These are phyloP conservation scores for Onychostruthus taczanowskii DNA, from an alignment of 2,113 vertebrate species.

Conservation along the genomic window DNA sequence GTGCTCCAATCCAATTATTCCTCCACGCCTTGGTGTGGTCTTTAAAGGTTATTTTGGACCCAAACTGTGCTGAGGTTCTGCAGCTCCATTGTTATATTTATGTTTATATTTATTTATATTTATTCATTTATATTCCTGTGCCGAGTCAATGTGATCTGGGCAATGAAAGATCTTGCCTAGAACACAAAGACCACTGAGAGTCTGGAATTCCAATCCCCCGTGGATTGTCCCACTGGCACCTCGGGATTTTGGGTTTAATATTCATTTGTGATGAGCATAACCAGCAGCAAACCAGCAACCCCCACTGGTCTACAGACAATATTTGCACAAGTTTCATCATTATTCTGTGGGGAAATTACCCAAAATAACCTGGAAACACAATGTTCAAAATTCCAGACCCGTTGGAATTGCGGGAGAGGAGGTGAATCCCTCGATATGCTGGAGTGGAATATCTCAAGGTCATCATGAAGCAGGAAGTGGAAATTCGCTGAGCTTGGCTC, in stretches of 20 bases:
- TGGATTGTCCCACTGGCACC: accelerated
- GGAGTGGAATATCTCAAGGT: not conserved
- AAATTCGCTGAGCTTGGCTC: not conserved
- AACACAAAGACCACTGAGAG: too few species aligned
- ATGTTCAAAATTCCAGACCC: not conserved
- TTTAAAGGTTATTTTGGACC: not conserved
- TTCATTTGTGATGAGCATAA: not conserved
- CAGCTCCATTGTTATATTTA: too few species aligned
- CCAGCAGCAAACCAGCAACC: not conserved
- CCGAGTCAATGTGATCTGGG: not conserved
- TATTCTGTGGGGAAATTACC: not conserved
- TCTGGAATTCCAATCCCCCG: not conserved
- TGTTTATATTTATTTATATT: not conserved
- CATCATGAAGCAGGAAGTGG: not conserved
- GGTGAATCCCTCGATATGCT: accelerated
- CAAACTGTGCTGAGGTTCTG: not conserved
- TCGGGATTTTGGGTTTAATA: not conserved
- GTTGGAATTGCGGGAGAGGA: not conserved
- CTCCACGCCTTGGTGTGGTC: accelerated
- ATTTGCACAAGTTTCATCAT: not conserved
- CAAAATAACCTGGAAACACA: not conserved
- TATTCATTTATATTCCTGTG: too few species aligned
- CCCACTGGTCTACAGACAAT: not conserved
- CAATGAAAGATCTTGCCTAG: not conserved
- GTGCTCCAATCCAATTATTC: not conserved